Percentiles rank a stretch among this genome's conserved stretches.
Evolutionary conservation across 2,888 invertebrate genomes (phyloP).

Genomic region (Yponomeuta malinellus): DNA sequence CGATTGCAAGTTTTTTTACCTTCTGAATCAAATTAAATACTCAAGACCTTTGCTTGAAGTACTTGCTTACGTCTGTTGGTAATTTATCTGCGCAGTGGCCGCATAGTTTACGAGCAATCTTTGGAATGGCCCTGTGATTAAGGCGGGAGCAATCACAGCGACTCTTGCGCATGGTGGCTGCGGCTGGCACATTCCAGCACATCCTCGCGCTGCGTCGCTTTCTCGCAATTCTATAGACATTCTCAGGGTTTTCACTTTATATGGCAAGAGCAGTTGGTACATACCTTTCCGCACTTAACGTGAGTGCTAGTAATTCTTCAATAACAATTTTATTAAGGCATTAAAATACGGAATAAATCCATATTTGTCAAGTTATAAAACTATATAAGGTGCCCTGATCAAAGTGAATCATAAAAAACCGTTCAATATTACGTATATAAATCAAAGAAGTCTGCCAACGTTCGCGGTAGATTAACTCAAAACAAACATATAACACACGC

Average conservation of each 20-base stretch:
- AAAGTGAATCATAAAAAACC: slow-evolving; percentile 33
- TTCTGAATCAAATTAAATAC: too few relatives aligned
- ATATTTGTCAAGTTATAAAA: slow-evolving; percentile 21
- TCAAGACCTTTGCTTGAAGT: neutral
- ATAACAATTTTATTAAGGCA: neutral
- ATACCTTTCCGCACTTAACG: neutral
- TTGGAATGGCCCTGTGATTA: neutral
- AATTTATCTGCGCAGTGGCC: neutral
- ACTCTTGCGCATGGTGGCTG: neutral
- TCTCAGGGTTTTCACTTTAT: neutral
- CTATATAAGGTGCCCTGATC: slow-evolving; percentile 28
- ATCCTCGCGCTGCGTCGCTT: neutral
- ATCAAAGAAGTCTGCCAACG: slow-evolving; percentile 44
- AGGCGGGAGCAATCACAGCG: neutral
- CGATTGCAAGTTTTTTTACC: too few relatives aligned
- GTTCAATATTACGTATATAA: slow-evolving; percentile 26
- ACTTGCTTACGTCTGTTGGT: neutral
- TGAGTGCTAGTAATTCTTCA: neutral
- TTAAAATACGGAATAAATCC: slow-evolving; percentile 28
- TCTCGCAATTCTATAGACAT: neutral
- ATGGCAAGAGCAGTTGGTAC: neutral
- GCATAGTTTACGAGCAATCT: neutral
- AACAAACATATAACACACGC: slow-evolving; percentile 58
- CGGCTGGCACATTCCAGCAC: neutral
- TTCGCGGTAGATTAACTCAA: slow-evolving; percentile 65